Evolutionary conservation across 2,113 vertebrate species (phyloP).

Genomic region (Gracilinanus agilis): DNA sequence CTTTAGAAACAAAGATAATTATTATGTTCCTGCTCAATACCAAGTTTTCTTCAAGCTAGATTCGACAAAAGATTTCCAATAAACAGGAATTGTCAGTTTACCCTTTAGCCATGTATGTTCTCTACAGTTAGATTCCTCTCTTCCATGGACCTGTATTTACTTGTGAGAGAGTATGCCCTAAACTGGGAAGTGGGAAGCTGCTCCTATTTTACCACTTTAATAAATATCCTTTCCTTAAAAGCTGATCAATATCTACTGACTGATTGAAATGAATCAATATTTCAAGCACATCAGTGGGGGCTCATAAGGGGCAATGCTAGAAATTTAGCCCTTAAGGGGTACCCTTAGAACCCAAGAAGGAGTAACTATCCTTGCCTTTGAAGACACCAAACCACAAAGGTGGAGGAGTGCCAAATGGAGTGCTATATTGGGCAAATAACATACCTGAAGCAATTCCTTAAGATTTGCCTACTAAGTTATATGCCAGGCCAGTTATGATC

Average conservation of each 20-base stretch:
- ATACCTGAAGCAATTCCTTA: background rate
- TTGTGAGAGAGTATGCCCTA: background rate
- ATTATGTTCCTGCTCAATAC: background rate
- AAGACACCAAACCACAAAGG: background rate
- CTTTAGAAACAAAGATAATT: background rate
- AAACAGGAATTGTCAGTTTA: background rate
- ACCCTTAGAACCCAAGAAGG: background rate
- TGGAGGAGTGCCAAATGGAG: background rate
- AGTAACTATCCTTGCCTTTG: background rate
- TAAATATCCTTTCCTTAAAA: background rate
- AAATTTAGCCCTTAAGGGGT: background rate
- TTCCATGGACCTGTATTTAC: background rate
- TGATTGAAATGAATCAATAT: background rate
- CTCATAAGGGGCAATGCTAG: background rate
- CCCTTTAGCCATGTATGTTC: background rate
- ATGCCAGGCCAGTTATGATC: background rate
- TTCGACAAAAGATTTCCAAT: background rate
- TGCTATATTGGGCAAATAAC: background rate
- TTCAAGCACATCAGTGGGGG: background rate
- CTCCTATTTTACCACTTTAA: background rate
- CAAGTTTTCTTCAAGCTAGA: background rate
- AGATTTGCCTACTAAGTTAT: background rate
- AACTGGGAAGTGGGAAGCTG: background rate
- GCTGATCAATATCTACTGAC: background rate
- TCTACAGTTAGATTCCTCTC: background rate